phyloP scores from a whole-genome alignment of 2,797 vertebrate genomes.

The Leptatherina wallacei region DNA sequence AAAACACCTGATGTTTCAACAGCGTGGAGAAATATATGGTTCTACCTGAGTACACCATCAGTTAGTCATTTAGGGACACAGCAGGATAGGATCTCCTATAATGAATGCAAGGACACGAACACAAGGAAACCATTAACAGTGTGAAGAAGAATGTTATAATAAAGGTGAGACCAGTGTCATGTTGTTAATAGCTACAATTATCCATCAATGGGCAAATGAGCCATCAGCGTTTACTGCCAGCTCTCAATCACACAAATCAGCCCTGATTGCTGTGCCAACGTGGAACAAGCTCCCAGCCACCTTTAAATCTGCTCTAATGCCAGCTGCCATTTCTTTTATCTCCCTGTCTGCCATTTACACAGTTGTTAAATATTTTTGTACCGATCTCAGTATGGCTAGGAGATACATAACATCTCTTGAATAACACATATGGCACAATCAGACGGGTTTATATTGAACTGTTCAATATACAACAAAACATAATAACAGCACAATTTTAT shows the following conservation, averaged over 20 bases:
- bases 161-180: constrained; percentile 74
- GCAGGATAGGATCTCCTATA: constrained; percentile 48
- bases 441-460: constrained; percentile 13
- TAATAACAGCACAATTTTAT: not conserved
- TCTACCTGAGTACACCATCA: constrained; percentile 32
- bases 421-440: not conserved
- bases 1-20: not conserved
- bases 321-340: constrained; percentile 51
- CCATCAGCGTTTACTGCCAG: constrained; percentile 68
- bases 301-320: constrained; percentile 47
- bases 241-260: constrained; percentile 73
- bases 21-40: constrained; percentile 37
- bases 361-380: constrained; percentile 36
- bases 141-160: constrained; percentile 63
- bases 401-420: constrained; percentile 13
- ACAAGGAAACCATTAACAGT: constrained; percentile 69
- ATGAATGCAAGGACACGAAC: constrained; percentile 68
- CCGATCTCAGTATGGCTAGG: constrained; percentile 10
- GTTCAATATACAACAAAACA: not conserved
- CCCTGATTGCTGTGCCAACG: constrained; percentile 59
- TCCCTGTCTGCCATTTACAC: constrained; percentile 38
- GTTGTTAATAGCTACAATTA: constrained; percentile 78
- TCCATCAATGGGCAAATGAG: constrained; percentile 74
- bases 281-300: constrained; percentile 49
- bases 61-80: constrained; percentile 57